Evolutionary conservation across 2,888 invertebrate species (phyloP), one percentile per base, ranked within the genome.

Genomic region (Meliscaeva auricollis): DNA sequence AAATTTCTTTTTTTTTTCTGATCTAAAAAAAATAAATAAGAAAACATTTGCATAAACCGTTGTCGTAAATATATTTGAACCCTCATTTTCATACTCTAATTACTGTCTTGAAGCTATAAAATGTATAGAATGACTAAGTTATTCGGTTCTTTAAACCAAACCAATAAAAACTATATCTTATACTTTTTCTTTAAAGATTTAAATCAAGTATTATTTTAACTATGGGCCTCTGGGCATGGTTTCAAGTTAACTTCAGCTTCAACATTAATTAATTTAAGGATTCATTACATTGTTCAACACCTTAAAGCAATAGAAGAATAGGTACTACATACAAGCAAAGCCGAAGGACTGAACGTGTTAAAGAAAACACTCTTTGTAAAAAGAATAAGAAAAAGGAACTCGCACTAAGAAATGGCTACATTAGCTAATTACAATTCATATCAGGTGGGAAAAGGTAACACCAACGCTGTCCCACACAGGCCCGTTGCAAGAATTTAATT

Each of bases 341-440:
- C 11, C 7, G 2, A 46, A 46, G 6, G 8, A 44, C 17, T 26
- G 11, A 44, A 30, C n/a, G 17, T 11, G 62, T 38, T 30, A 64
- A 64, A 64, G 17, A 64, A 30, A 64, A 56, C n/a, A 70, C 20
- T 54, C 17, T 46, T 30, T 60, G 1, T 26, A 5, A 30, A 52
- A 56, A 13, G 3, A n/a, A 11, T 3, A 48, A 46, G 13, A 22
- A 56, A 20, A 32, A 68, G 15, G 13, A 32, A 20, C 56, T 58
- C 35, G 6, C 52, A 56, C 35, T 48, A 48, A 72, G 26, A 72
- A 72, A 41, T 38, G 30, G 54, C 22, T 83, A 68, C 82, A 78
- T 83, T 83, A 83, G 82, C 82, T 83, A 78, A 83, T 83, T 78
- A 83, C 77, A 62, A 73, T 77, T 83, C 78, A 32, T 41, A 35